These are phyloP conservation scores for Dilophus febrilis DNA, from an alignment of 2,888 invertebrate species.

Conservation along the genomic window DNA sequence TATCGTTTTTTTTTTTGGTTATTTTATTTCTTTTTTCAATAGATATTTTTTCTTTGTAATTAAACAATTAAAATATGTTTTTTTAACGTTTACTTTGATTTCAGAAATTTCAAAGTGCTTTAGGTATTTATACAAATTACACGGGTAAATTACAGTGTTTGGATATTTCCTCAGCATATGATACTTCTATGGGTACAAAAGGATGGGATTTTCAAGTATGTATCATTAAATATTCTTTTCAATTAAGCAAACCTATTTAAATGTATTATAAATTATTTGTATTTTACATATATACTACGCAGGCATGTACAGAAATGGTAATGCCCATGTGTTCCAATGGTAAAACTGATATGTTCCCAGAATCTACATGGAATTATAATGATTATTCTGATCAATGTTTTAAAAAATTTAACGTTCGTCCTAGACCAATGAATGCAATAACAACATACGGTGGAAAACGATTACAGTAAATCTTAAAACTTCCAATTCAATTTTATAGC, in stretches of 20 bases:
- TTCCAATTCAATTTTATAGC: constrained; percentile 14
- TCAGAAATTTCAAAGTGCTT: constrained; percentile 44
- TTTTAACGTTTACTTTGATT: constrained; percentile 15
- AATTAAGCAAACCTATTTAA: constrained; percentile 1
- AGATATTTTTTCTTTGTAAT: too few species aligned
- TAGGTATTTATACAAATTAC: constrained; percentile 67
- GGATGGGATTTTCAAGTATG: constrained; percentile 65
- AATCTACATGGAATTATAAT: constrained; percentile 52
- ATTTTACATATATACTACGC: constrained; percentile 11
- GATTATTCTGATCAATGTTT: constrained; percentile 48
- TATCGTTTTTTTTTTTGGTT: too few species aligned
- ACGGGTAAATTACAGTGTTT: constrained; percentile 55
- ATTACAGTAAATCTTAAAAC: constrained; percentile 37
- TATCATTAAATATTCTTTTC: background rate
- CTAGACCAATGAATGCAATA: constrained; percentile 47
- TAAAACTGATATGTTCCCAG: constrained; percentile 68
- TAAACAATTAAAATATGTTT: too few species aligned
- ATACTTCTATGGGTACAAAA: constrained; percentile 38
- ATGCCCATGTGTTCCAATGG: constrained; percentile 83
- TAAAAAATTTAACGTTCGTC: constrained; percentile 47
- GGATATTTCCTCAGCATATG: constrained; percentile 39
- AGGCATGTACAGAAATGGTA: constrained; percentile 92
- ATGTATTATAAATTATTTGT: constrained; percentile 1
- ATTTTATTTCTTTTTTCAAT: too few species aligned
- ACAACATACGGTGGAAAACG: constrained; percentile 67